Evolutionary conservation across 2,888 invertebrate species (phyloP).

Genomic region (Mellilla xanthometata): DNA sequence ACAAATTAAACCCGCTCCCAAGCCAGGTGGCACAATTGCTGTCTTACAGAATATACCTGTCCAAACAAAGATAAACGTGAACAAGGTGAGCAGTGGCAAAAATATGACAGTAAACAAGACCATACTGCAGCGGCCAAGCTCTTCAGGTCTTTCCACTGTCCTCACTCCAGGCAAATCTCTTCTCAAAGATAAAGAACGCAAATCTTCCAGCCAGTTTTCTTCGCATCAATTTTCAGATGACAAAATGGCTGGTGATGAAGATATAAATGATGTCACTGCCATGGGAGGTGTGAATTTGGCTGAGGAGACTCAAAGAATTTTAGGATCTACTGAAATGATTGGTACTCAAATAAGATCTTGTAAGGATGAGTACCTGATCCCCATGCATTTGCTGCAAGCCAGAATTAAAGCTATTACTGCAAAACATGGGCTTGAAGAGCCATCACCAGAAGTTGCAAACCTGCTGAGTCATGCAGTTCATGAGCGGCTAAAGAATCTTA

Average conservation of each 20-base stretch:
- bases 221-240: constrained; percentile 78
- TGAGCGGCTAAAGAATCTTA: constrained; percentile 93
- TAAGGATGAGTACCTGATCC: constrained; percentile 95
- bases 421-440: constrained; percentile 91
- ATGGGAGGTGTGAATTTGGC: constrained; percentile 99
- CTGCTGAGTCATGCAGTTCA: constrained; percentile 97
- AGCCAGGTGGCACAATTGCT: constrained; percentile 59
- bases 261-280: constrained; percentile 99
- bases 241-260: constrained; percentile 92
- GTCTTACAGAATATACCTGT: constrained; percentile 74
- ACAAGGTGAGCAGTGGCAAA: constrained; percentile 60
- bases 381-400: constrained; percentile 88
- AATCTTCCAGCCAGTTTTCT: constrained; percentile 75
- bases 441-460: constrained; percentile 91
- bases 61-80: constrained; percentile 64
- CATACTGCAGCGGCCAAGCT: constrained; percentile 54
- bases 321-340: constrained; percentile 95
- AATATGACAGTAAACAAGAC: constrained; percentile 74
- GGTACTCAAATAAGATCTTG: constrained; percentile 94
- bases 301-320: constrained; percentile 97
- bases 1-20: constrained; percentile 45
- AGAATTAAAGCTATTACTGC: constrained; percentile 89
- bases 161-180: constrained; percentile 83
- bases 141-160: constrained; percentile 59
- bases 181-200: constrained; percentile 90